Base-by-base conservation (phyloP, 2,888 invertebrate genomes). In the Noctuana brunneofusca region DNA sequence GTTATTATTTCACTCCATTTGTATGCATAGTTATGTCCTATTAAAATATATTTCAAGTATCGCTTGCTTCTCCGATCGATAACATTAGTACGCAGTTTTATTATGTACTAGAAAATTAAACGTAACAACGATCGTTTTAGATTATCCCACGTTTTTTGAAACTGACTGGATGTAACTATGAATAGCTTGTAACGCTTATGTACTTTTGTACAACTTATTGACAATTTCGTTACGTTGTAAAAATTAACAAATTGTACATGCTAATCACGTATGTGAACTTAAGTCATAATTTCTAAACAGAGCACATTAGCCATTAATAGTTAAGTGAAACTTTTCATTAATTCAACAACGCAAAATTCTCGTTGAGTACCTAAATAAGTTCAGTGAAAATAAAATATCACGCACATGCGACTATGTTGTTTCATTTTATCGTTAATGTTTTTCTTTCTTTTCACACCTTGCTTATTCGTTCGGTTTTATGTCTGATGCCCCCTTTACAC, bases 301-400 rank as follows among this genome's bases (percentile, higher is more conserved):
- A 86, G 89, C 89, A 89, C 89, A 85, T 85, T 89, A 87, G 84
- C 81, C 82, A 84, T 86, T 67, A 68, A 83, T 87, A 86, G 83
- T 80, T 83, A 78, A 78, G 81, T 75, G 76, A 83, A 86, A 80
- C 68, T 80, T 84, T 81, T 81, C 80, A 80, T 80, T 82, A 75
- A 84, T 83, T 86, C 81, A 84, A 84, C 79, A 83, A 80, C 82
- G 87, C 84, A 83, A 85, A 81, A 80, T 80, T 83, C 73, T 84
- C 81, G 71, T 75, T 73, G 73, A 73, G 69, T 78, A 77, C 78
- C 80, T 83, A 78, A 82, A 81, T 82, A 84, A 84, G 84, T 89
- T 87, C 86, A 84, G 79, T 85, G 84, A 78, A 87, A 87, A 79
- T 89, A 88, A 88, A 89, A 83, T 87, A 86, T 89, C 85, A 89